Base-by-base conservation (phyloP, 2,888 invertebrate genomes). In the Cryptosula pallasiana region DNA sequence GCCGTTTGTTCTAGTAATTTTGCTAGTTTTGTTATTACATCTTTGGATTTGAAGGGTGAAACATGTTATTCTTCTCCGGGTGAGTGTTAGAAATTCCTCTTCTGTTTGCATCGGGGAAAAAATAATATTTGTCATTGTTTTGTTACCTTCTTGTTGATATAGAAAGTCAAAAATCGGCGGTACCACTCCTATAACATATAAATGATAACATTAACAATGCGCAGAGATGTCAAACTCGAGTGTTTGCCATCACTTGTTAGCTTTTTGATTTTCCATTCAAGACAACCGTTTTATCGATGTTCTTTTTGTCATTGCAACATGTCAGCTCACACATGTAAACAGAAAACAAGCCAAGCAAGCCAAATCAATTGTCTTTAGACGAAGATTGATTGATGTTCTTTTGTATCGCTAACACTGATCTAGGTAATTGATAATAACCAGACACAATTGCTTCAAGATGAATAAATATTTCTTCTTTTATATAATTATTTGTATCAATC, bases 281-380 rank as follows among this genome's bases (percentile, higher is more conserved):
- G 27, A 20, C 63, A 63, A 63, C 63, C 32, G 63, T 63, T 63
- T 55, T 63, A 63, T 63, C 34, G 63, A 63, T 63, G 32, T 63
- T 45, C 45, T 45, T 45, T 63, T 63, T 32, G 63, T 63, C 29
- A 63, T 5, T 32, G 63, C 63, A 63, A 63, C 9, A 63, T 63
- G 63, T 32, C 63, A 63, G 63, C 20, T 63, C 34, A 29, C 32
- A 25, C 29, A 27, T 63, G 32, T 63, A 63, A 27, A 63, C 45
- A 45, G 20, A 45, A 45, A 45, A 45, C 5, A 5, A 45, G 20
- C 9, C 45, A 20, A 45, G 20, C 5, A 20, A 45, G 45, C 20
- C 45, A 45, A 45, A 5, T 45, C 45, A 20, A 13, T 45, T 45
- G 45, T 45, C 45, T 45, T 45, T 45, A 13, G 5, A 45, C 45